Conservation (phyloP, 2,113 vertebrate species). For the Coreoperca whiteheadi region DNA sequence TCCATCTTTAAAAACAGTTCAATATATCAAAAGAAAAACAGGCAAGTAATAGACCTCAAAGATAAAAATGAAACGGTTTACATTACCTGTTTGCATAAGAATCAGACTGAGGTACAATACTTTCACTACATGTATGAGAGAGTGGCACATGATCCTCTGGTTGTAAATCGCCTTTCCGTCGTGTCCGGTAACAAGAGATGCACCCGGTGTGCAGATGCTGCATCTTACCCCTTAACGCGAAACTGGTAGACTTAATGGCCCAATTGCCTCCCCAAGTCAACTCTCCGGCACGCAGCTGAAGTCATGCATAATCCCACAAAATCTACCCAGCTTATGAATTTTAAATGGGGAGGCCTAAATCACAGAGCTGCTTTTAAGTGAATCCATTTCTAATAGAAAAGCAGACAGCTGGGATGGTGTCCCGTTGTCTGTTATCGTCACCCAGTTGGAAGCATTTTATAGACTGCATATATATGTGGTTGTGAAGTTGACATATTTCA, state of each 20-base stretch:
- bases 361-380: constrained; percentile 68
- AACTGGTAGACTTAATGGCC: constrained; percentile 74
- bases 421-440: constrained; percentile 29
- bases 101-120: neutral
- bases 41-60: neutral
- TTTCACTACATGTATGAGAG: neutral
- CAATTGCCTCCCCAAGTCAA: constrained; percentile 47
- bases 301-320: constrained; percentile 77
- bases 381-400: constrained; percentile 72
- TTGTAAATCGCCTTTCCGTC: neutral
- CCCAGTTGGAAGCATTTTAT: constrained; percentile 22
- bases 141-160: neutral
- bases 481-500: constrained; percentile 28
- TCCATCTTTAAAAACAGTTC: no score
- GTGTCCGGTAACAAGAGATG: neutral
- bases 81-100: neutral
- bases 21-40: neutral
- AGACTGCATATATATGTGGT: constrained; percentile 60
- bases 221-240: constrained; percentile 30
- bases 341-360: constrained; percentile 74
- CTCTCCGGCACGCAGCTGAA: constrained; percentile 56
- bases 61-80: neutral
- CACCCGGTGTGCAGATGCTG: constrained; percentile 10
- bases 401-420: constrained; percentile 55
- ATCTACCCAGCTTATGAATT: constrained; percentile 78